Evolutionary conservation across 2,113 vertebrate species (phyloP).

Genomic region (Scytalopus superciliaris): DNA sequence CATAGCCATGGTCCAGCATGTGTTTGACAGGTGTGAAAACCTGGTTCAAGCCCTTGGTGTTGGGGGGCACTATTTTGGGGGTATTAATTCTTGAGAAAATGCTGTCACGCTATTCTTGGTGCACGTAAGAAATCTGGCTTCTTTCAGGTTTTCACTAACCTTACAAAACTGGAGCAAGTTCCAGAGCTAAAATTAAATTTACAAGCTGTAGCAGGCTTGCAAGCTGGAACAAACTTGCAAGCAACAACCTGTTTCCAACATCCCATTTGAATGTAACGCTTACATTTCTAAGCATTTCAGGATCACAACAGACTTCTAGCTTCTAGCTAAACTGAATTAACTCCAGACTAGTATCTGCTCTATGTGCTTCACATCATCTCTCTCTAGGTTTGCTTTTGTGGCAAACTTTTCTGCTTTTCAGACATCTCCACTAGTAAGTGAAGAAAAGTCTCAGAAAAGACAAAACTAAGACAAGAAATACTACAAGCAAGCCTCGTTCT

Average conservation of each 20-base stretch:
- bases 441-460: neutral
- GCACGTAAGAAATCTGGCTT: neutral
- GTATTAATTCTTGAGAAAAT: neutral
- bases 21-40: neutral
- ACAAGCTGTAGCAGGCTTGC: constrained; percentile 45
- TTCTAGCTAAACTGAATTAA: neutral
- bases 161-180: neutral
- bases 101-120: neutral
- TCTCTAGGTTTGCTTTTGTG: neutral
- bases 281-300: neutral
- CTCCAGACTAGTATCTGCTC: neutral
- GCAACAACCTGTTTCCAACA: constrained; percentile 42
- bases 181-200: constrained; percentile 46
- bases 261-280: neutral
- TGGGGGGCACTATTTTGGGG: neutral
- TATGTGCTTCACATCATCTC: neutral
- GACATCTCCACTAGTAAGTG: neutral
- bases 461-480: neutral
- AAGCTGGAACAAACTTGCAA: constrained; percentile 40
- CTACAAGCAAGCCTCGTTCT: neutral
- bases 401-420: neutral
- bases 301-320: neutral
- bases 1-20: neutral
- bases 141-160: neutral
- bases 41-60: neutral